A percentile compares a stretch with the other conserved stretches of the same genome.
Evolutionary conservation across 2,888 invertebrate genomes (phyloP).

Genomic region (Parasteatoda lunata): DNA sequence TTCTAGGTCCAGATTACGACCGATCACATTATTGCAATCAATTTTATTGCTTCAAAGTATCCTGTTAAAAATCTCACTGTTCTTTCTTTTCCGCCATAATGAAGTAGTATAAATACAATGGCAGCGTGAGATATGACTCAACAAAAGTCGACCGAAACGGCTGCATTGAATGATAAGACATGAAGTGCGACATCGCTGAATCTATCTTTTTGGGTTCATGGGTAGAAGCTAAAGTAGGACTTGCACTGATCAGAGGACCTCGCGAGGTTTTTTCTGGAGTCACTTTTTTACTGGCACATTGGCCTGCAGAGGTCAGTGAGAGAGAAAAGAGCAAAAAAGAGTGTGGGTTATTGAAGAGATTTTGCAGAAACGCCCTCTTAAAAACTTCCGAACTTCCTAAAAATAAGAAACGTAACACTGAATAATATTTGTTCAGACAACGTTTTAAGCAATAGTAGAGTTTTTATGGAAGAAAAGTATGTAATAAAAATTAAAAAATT

Average conservation of each 20-base stretch:
- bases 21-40: no score
- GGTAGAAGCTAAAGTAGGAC: conserved; percentile 22
- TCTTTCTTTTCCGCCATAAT: conserved; percentile 13
- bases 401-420: no score
- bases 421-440: no score
- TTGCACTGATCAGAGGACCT: conserved; percentile 13
- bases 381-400: no score
- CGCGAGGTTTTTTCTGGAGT: conserved; percentile 15
- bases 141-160: conserved; percentile 16
- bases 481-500: no score
- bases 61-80: no score
- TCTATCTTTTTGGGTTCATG: conserved; percentile 15
- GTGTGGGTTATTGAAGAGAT: conserved; percentile 10
- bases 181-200: not conserved
- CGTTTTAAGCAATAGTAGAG: no score
- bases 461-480: no score
- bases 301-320: conserved; percentile 25
- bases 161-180: conserved; percentile 40
- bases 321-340: not conserved
- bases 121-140: conserved; percentile 44
- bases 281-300: conserved; percentile 23
- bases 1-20: no score
- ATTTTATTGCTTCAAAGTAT: no score
- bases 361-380: not conserved
- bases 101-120: conserved; percentile 37